phyloP scores from a whole-genome alignment of 2,888 invertebrate species.

The Phorcus lineatus region DNA sequence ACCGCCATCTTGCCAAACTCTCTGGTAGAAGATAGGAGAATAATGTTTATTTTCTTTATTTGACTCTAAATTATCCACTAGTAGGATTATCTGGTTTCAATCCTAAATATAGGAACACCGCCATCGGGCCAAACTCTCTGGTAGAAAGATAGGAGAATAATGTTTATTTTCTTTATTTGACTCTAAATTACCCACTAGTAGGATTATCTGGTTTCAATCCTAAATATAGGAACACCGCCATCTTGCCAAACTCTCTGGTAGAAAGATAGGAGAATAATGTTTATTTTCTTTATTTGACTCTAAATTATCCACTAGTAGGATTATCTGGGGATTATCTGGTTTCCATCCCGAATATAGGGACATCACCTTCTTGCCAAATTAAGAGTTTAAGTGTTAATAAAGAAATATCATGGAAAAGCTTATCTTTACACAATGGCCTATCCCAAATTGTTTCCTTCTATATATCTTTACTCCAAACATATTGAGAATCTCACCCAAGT shows the following conservation, averaged over 20 bases:
- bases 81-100: too few species aligned
- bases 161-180: neutral
- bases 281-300: neutral
- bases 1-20: conserved; percentile 74
- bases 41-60: neutral
- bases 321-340: too few species aligned
- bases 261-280: neutral
- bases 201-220: too few species aligned
- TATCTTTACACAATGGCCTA: too few species aligned
- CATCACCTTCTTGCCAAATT: conserved; percentile 73
- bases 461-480: too few species aligned
- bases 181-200: too few species aligned
- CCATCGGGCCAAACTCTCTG: conserved; percentile 73
- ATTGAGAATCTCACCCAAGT: too few species aligned
- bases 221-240: conserved; percentile 67
- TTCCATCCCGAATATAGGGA: conserved; percentile 46
- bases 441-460: too few species aligned
- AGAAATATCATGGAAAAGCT: too few species aligned
- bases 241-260: conserved; percentile 71
- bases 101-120: conserved; percentile 58
- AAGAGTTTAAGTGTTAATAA: too few species aligned
- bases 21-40: conserved; percentile 46
- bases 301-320: too few species aligned
- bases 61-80: too few species aligned
- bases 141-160: neutral